Evolutionary conservation across 2,113 vertebrate species (phyloP).

Genomic region (Megaleporinus macrocephalus): DNA sequence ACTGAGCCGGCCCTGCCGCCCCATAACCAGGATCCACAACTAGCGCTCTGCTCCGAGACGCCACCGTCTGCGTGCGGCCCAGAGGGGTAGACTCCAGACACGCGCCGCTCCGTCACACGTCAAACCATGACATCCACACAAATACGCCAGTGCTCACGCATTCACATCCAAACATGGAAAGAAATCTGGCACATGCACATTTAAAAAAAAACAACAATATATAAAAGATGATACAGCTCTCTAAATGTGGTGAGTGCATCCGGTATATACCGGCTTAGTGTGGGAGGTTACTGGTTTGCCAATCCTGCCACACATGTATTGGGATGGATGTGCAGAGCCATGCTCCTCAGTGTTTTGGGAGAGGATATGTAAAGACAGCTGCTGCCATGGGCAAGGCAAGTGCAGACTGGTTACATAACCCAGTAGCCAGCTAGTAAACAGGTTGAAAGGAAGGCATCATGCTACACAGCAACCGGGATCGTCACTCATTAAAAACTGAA

Average conservation of each 20-base stretch:
- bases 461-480: not conserved
- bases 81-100: conserved; percentile 46
- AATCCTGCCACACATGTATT: not conserved
- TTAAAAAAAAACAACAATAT: not conserved
- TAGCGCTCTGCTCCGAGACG: conserved; percentile 22
- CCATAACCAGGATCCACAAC: conserved; percentile 35
- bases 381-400: conserved; percentile 23
- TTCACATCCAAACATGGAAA: not conserved
- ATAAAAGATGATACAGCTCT: not conserved
- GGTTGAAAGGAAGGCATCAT: conserved; percentile 17
- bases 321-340: not conserved
- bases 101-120: not conserved
- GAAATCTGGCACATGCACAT: not conserved
- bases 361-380: conserved; percentile 16
- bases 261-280: not conserved
- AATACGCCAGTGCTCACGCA: not conserved
- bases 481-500: not conserved
- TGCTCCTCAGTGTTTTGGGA: not conserved
- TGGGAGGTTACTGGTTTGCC: not conserved
- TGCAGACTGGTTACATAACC: conserved; percentile 47
- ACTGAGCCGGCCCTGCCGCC: conserved; percentile 58
- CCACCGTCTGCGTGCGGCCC: conserved; percentile 30
- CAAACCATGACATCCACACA: conserved; percentile 16
- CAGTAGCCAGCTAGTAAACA: conserved; percentile 30
- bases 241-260: not conserved